Evolutionary conservation across 1,140 invertebrate species (phyloP), one percentile per base, ranked within the genome.

Genomic region (Eulimnadia texana): DNA sequence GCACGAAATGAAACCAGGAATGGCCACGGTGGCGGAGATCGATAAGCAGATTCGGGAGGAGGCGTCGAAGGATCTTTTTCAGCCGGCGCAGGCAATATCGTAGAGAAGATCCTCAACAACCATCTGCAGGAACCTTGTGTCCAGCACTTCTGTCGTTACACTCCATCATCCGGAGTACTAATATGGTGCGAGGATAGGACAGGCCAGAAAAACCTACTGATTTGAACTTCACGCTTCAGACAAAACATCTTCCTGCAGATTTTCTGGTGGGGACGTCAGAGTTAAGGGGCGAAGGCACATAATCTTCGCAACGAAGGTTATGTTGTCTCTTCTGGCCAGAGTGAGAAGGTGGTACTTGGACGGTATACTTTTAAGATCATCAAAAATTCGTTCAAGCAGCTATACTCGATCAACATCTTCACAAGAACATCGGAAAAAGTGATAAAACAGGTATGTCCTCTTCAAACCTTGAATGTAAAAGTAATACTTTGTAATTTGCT

Each of bases 241-340:
- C 25, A n/a, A 29, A 24, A 16, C 54, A 56, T 16, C 16, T 56
- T 16, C 54, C 54, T 19, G 13, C 54, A 24, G 54, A n/a, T 27
- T 56, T 56, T 25, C 23, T 56, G 9, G 29, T 27, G 6, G 54
- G 0, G 54, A 56, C 29, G 29, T 27, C 9, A 29, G 54, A 0
- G 23, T n/a, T n/a, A 24, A 56, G 13, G 54, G 6, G 19, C 16
- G 54, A 16, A n/a, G 54, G 24, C 23, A 56, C 29, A 27, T 56
- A 56, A 56, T 56, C 54, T 56, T 56, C 54, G 54, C 54, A 27
- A 56, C 54, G 24, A 24, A 27, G 16, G 25, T 24, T 56, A 56
- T 56, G 54, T 0, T 29, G 25, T 42, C 33, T 42, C 33, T 42
- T 42, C 33, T 42, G 16, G 6, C 33, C 6, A 6, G 33, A 16